These are phyloP conservation scores for Xanthia togata DNA, from an alignment of 2,888 invertebrate genomes.

Conservation along the genomic window DNA sequence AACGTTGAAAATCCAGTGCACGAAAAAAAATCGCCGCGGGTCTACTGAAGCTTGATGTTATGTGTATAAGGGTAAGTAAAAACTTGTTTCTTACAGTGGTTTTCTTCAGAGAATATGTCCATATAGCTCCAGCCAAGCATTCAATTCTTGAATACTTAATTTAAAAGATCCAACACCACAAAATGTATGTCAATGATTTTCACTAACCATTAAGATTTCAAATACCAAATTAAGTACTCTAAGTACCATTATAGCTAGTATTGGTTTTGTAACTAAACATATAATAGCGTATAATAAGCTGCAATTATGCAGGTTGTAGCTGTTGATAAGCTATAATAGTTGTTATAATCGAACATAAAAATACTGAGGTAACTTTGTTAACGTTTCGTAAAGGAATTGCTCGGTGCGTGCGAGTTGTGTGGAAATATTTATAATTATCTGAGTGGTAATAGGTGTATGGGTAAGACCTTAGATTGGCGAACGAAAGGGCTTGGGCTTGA, in stretches of 20 bases:
- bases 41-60: too few relatives aligned
- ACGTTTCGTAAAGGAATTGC: constrained; percentile 42
- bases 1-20: too few relatives aligned
- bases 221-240: constrained; percentile 26
- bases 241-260: constrained; percentile 17
- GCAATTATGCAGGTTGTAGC: constrained; percentile 34
- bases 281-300: constrained; percentile 12
- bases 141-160: not conserved
- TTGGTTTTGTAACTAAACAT: constrained; percentile 50
- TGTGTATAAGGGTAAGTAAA: too few relatives aligned
- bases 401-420: constrained; percentile 17
- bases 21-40: too few relatives aligned
- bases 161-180: not conserved
- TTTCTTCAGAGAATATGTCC: not conserved
- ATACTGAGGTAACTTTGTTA: constrained; percentile 18
- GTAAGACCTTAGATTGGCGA: not conserved
- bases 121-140: not conserved
- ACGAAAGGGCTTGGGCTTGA: not conserved
- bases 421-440: constrained; percentile 18
- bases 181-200: constrained; percentile 47
- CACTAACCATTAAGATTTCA: constrained; percentile 5
- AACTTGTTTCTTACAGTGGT: not conserved
- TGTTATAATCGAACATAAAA: constrained; percentile 42
- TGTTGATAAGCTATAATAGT: constrained; percentile 25
- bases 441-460: not conserved